Base-by-base conservation (phyloP, 2,888 invertebrate genomes). In the Ryuthela nishihirai region DNA sequence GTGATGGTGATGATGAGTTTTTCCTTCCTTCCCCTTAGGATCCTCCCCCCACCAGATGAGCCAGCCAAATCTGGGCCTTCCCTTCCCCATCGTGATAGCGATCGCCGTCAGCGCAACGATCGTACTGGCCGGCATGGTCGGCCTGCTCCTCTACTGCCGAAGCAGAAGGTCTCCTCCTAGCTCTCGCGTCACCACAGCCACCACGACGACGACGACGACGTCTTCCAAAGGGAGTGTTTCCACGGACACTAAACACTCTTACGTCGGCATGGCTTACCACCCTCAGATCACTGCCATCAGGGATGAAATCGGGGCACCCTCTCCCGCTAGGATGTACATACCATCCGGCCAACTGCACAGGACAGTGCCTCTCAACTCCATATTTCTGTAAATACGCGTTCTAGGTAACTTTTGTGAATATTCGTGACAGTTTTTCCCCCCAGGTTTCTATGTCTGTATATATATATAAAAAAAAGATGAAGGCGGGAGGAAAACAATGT, bases 291-390 rank as follows among this genome's bases (percentile, higher is more conserved):
- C 38, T 18, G 45, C 35, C n/a, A 43, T 43, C 32, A 46, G 43
- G 9, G 58, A 52, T 52, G 59, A 59, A 18, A 46, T 49, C 24
- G 50, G 50, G n/a, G 29, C 47, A 20, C 47, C 59, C 40, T 52
- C 53, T 43, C 53, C 52, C 17, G 45, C 59, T 10, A 48, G 59
- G 38, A 59, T 59, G 18, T 59, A 59, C 36, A 52, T 54, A 41
- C 44, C 59, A 6, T 46, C 52, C 6, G 59, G 59, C 12, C 59
- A 59, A 20, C 20, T 59, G 10, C 59, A 59, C 39, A 53, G 59
- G 48, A 59, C 59, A 59, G 58, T 58, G 32, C 58, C 58, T 26
- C 36, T 58, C 3, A 45, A 58, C 24, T 52, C 52, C 41, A 59
- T 59, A 26, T 40, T 59, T 23, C 41, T 54, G 24, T 59, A 39